A percentile compares a stretch with the other conserved stretches of the same genome.
Evolutionary conservation across 1,140 invertebrate genomes (phyloP).

Genomic region (Ostrea edulis): DNA sequence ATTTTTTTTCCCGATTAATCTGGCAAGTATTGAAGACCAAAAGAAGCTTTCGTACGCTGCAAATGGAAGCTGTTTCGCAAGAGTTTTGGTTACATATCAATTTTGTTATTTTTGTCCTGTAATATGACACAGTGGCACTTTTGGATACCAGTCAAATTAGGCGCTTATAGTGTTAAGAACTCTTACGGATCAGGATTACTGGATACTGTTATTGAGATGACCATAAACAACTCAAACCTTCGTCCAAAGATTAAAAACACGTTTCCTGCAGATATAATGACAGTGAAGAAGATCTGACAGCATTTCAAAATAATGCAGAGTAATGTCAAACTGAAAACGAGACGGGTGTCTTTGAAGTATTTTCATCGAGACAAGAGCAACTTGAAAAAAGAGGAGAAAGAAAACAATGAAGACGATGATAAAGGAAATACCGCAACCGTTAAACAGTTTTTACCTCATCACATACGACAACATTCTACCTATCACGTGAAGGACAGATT

Average conservation of each 20-base stretch:
- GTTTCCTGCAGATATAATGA: background rate
- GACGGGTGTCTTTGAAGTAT: constrained; percentile 14
- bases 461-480: background rate
- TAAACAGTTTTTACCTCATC: background rate
- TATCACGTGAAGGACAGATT: background rate
- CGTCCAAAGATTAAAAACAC: constrained; percentile 3
- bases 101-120: too few relatives aligned
- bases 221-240: background rate
- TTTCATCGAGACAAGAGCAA: background rate
- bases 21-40: background rate
- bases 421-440: background rate
- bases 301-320: background rate
- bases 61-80: too few relatives aligned
- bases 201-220: constrained; percentile 17
- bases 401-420: background rate
- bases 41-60: too few relatives aligned
- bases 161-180: background rate
- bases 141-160: constrained; percentile 1
- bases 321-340: background rate
- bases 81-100: too few relatives aligned
- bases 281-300: background rate
- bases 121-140: background rate
- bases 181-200: background rate
- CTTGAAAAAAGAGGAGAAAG: background rate
- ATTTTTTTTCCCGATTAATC: background rate